A percentile compares a stretch with the other conserved stretches of the same genome.
phyloP scores from a whole-genome alignment of 1,140 invertebrate genomes.

The Protaetia brevitarsis region DNA sequence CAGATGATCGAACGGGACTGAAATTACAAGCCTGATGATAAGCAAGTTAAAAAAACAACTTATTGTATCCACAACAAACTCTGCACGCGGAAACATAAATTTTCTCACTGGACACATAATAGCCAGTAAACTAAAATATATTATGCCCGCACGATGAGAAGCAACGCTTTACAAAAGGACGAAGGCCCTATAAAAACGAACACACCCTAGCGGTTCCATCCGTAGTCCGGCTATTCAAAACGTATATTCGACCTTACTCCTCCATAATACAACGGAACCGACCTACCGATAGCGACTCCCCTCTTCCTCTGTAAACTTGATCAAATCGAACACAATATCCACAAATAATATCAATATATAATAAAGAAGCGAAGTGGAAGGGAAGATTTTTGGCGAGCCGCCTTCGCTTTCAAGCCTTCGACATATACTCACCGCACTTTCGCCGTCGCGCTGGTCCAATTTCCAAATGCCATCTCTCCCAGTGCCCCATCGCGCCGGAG shows the following conservation, averaged over 20 bases:
- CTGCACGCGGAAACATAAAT: neutral
- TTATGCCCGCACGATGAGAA: neutral
- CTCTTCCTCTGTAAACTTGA: neutral
- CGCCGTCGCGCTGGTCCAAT: neutral
- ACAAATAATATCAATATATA: conserved; percentile 19
- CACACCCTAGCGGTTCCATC: neutral
- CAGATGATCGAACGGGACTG: too few species aligned
- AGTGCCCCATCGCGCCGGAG: neutral
- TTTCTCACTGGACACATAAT: neutral
- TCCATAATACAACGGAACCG: neutral
- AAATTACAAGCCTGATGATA: too few species aligned
- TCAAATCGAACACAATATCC: conserved; percentile 11
- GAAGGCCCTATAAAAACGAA: neutral
- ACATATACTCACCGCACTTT: too few species aligned
- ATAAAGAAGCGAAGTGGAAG: neutral
- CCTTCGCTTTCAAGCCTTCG: too few species aligned
- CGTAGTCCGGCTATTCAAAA: neutral
- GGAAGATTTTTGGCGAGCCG: neutral
- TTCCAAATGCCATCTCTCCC: neutral
- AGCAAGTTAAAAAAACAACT: too few species aligned
- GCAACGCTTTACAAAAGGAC: neutral
- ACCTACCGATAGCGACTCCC: neutral
- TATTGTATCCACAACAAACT: neutral
- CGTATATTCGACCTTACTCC: neutral
- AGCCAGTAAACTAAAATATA: neutral